Conservation (phyloP, 2,888 invertebrate species). For the Osmoderma eremita region DNA sequence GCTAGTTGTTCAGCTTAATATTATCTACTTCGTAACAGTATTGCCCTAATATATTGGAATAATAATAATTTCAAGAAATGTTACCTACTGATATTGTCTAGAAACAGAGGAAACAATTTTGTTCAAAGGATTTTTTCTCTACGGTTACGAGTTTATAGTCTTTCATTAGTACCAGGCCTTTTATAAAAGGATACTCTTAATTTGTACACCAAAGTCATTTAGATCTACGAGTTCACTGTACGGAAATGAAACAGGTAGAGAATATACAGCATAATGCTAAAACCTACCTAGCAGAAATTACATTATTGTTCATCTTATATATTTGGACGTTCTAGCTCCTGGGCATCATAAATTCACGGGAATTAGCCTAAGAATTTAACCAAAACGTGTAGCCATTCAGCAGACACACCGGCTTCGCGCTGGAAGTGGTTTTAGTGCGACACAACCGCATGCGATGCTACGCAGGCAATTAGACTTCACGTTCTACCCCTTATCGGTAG, state of each 20-base stretch:
- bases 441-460: slow-evolving; percentile 14
- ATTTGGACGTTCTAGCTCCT: slow-evolving; percentile 2
- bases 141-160: too few relatives aligned
- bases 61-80: too few relatives aligned
- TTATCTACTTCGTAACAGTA: too few relatives aligned
- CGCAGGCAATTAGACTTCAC: slow-evolving; percentile 29
- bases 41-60: too few relatives aligned
- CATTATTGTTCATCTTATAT: slow-evolving; percentile 1
- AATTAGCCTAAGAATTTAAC: slow-evolving; percentile 33
- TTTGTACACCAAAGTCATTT: too few relatives aligned
- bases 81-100: not conserved
- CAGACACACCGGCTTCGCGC: slow-evolving; percentile 6
- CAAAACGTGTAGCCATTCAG: slow-evolving; percentile 14
- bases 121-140: not conserved
- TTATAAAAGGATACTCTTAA: too few relatives aligned
- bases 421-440: slow-evolving; percentile 11
- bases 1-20: too few relatives aligned
- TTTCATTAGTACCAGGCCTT: too few relatives aligned
- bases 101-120: not conserved
- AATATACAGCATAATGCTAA: not conserved
- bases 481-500: slow-evolving; percentile 27
- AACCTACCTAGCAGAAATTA: not conserved
- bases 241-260: too few relatives aligned
- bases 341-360: slow-evolving; percentile 18
- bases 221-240: too few relatives aligned